Evolutionary conservation across 2,797 vertebrate species (phyloP).

Genomic region (Vultur gryphus): DNA sequence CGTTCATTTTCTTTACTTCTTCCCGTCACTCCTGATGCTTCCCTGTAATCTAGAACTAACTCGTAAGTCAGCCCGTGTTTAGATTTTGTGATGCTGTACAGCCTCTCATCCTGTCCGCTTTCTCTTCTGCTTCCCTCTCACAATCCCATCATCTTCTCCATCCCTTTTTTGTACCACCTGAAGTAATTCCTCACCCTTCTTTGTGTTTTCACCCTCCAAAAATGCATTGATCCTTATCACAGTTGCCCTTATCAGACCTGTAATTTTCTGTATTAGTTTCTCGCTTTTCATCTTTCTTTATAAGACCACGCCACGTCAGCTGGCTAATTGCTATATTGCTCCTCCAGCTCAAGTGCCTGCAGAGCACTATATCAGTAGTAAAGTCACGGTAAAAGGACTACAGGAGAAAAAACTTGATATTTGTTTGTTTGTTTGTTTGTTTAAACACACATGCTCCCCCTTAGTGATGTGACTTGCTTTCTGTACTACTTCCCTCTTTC

Average conservation of each 20-base stretch:
- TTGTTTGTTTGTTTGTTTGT: neutral
- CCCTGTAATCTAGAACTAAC: neutral
- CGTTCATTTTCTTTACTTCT: neutral
- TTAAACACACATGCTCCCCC: neutral
- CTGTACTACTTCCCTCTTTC: neutral
- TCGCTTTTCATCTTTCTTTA: neutral
- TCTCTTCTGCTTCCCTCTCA: neutral
- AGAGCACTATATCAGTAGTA: neutral
- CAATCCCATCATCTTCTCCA: neutral
- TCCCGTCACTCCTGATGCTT: neutral
- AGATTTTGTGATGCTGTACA: neutral
- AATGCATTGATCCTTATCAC: neutral
- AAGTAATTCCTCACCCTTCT: neutral
- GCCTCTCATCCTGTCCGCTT: neutral
- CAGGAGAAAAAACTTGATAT: neutral
- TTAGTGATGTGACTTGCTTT: neutral
- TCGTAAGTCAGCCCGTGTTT: neutral
- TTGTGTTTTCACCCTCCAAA: neutral
- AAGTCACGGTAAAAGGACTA: neutral
- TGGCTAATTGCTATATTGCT: neutral
- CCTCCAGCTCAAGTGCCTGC: neutral
- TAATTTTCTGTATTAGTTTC: constrained; percentile 13
- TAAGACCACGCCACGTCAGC: neutral
- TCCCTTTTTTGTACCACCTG: neutral
- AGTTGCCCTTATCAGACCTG: neutral